Percentiles rank a stretch among this genome's conserved stretches.
These are phyloP conservation scores for Nothocercus nigrocapillus DNA, from an alignment of 2,113 vertebrate species.

Conservation along the genomic window DNA sequence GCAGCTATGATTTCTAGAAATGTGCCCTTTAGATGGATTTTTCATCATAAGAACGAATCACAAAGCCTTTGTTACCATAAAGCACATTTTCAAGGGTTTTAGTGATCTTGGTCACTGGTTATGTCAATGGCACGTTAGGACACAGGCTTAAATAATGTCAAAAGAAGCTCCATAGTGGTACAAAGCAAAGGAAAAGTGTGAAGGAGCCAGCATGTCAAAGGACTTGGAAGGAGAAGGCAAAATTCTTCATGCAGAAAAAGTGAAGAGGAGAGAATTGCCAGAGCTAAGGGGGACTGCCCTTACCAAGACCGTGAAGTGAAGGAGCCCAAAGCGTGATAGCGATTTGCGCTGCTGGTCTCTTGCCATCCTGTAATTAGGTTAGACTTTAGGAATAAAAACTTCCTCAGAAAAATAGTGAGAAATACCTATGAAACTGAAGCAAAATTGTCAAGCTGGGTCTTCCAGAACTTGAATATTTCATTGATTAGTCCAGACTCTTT, in stretches of 20 bases:
- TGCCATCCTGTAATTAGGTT: not conserved
- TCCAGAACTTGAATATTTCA: not conserved
- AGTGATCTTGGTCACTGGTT: not conserved
- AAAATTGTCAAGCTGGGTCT: not conserved
- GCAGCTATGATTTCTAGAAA: not conserved
- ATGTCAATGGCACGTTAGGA: not conserved
- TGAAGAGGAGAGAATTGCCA: not conserved
- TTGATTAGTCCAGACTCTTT: not conserved
- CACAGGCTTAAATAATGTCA: not conserved
- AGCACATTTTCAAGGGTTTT: accelerated
- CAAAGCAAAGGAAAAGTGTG: not conserved
- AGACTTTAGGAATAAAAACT: not conserved
- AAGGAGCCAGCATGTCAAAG: not conserved
- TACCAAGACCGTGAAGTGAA: not conserved
- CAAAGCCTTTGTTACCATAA: not conserved
- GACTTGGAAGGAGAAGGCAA: not conserved
- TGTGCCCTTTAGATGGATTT: not conserved
- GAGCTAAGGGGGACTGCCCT: not conserved
- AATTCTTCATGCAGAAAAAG: not conserved
- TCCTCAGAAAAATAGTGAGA: not conserved
- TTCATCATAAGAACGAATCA: not conserved
- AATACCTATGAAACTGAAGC: not conserved
- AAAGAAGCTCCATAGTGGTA: not conserved
- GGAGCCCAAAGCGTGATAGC: accelerated
- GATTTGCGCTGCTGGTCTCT: not conserved